phyloP scores from a whole-genome alignment of 2,888 invertebrate genomes.

The Nomada ruficornis region DNA sequence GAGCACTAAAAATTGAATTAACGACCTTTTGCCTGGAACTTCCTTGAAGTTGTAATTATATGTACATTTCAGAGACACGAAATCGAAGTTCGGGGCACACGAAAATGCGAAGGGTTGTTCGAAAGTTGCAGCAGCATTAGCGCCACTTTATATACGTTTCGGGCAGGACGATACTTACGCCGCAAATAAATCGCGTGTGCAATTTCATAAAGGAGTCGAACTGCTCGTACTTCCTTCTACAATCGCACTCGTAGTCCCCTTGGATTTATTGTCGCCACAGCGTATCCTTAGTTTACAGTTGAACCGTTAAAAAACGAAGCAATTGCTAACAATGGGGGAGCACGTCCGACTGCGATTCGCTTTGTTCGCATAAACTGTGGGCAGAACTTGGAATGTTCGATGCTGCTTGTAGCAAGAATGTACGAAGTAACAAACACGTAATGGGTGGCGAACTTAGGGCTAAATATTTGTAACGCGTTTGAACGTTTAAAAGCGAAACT shows the following conservation, averaged over 20 bases:
- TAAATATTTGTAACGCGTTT: neutral
- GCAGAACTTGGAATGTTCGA: neutral
- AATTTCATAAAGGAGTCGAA: too few species aligned
- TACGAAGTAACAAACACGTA: neutral
- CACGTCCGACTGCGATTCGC: neutral
- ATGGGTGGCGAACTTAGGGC: neutral
- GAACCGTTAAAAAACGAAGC: neutral
- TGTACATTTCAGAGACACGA: conserved; percentile 38
- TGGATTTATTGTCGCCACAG: neutral
- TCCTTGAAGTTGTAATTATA: conserved; percentile 22
- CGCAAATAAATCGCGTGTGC: neutral
- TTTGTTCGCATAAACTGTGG: neutral
- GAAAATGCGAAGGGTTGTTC: conserved; percentile 6
- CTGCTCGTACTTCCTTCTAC: too few species aligned
- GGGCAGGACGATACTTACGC: conserved; percentile 12
- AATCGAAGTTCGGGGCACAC: conserved; percentile 10
- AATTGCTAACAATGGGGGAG: neutral
- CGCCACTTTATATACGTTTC: conserved; percentile 15
- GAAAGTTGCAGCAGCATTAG: conserved; percentile 30
- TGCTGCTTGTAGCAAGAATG: neutral
- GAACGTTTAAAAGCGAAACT: neutral
- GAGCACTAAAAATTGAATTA: conserved; percentile 19
- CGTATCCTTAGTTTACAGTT: neutral
- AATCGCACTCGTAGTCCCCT: too few species aligned
- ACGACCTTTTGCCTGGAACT: neutral